Evolutionary conservation across 2,113 vertebrate genomes (phyloP), one percentile per base, ranked within the genome.

Genomic region (Solea solea): DNA sequence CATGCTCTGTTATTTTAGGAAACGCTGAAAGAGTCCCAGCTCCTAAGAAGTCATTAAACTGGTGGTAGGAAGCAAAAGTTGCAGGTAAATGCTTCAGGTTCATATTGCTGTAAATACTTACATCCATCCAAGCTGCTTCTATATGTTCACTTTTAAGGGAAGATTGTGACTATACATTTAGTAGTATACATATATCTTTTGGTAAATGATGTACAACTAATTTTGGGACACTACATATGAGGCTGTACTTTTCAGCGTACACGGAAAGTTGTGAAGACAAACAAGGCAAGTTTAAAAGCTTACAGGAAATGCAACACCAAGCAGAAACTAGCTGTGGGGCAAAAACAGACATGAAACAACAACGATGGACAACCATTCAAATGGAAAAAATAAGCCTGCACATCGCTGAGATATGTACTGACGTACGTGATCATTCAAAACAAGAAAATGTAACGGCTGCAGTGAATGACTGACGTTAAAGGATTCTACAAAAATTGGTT

Each of bases 1-100:
- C 72, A 74, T 86, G 45, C 77, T 70, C 69, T 66, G 76, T 83
- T 92, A 89, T 90, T 92, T 90, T 86, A 64, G 76, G 88, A 90
- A 76, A 80, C 67, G 80, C 79, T 76, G 70, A 82, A 82, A 74
- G 53, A 69, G 59, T 83, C 72, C 76, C 82, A 77, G 62, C 82
- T 86, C 77, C 76, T 88, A 62, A 78, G 80, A 90, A 90, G 85
- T 81, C 73, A 87, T 92, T 90, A 87, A 92, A 89, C 49, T 67
- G 62, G 82, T 89, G 60, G 87, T 80, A 83, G 87, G 90, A 84
- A 81, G 86, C 83, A 51, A 80, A 77, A 76, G 77, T 85, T 86
- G 83, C 85, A 92, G 90, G 89, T 93, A 93, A 92, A 94, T 90
- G 78, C 80, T 84, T 82, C 48, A 64, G 83, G 77, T 86, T 83